Conservation (phyloP, 64 coral and sea anemone genomes). For the Astreopora myriophthalma region DNA sequence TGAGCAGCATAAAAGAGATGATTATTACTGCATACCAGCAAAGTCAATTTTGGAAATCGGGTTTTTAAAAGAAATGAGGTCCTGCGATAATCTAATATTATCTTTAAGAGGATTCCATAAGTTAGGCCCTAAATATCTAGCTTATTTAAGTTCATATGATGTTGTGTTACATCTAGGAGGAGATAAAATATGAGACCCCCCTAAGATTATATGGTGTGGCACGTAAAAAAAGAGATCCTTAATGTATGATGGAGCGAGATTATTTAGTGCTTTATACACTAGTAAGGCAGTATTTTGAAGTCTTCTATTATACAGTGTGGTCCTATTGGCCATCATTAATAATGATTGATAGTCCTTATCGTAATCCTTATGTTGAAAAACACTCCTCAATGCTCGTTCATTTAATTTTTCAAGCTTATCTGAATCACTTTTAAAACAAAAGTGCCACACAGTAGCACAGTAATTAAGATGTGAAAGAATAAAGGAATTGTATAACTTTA, state of each 20-base stretch:
- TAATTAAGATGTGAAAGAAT: no score
- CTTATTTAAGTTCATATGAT: background rate
- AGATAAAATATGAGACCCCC: background rate
- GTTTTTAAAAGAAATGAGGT: no score
- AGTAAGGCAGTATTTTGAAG: slow-evolving; percentile 19
- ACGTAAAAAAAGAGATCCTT: background rate
- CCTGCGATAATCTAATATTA: no score
- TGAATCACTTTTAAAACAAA: background rate
- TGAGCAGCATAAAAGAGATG: no score
- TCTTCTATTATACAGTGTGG: slow-evolving; percentile 16
- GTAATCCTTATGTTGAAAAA: slow-evolving; percentile 27
- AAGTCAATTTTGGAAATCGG: no score
- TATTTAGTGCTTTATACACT: no score
- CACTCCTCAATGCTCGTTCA: slow-evolving; percentile 38
- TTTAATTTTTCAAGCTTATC: background rate
- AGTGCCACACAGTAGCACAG: slow-evolving; percentile 27
- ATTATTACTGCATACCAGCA: no score
- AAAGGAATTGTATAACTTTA: no score
- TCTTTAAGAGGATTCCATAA: slow-evolving; percentile 10
- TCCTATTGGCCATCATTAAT: slow-evolving; percentile 20
- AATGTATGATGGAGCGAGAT: no score
- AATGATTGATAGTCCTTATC: slow-evolving; percentile 16
- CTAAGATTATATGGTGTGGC: slow-evolving; percentile 24
- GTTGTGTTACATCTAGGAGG: background rate
- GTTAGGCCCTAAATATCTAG: slow-evolving; percentile 26